phyloP scores from a whole-genome alignment of 2,888 invertebrate species.

The Hololepta plana region DNA sequence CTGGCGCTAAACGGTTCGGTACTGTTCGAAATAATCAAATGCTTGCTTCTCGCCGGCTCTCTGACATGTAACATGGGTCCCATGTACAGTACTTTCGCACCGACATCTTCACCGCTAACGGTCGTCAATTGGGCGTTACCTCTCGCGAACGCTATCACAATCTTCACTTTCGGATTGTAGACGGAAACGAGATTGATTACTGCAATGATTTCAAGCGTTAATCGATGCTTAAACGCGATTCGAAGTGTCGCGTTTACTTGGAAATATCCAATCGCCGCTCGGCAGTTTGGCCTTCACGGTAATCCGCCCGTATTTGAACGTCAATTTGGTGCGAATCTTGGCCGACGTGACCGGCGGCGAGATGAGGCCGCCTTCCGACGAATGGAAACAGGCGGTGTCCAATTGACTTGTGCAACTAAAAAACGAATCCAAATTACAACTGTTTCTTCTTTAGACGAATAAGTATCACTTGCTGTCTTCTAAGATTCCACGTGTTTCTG shows the following conservation, averaged over 20 bases:
- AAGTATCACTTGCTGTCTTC: no score
- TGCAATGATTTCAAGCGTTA: no score
- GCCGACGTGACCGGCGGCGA: slow-evolving; percentile 29
- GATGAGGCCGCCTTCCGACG: neutral
- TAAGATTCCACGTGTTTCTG: no score
- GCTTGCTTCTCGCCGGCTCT: slow-evolving; percentile 24
- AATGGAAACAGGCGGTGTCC: neutral
- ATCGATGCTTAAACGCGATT: no score
- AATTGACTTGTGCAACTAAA: slow-evolving; percentile 1
- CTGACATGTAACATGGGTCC: slow-evolving; percentile 28
- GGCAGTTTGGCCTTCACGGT: slow-evolving; percentile 33
- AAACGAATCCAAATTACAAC: no score
- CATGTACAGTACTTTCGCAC: slow-evolving; percentile 29
- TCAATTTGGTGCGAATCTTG: slow-evolving; percentile 25
- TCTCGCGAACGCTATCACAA: no score
- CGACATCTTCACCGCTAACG: no score
- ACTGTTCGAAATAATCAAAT: no score
- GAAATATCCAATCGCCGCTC: slow-evolving; percentile 34
- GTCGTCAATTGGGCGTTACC: no score
- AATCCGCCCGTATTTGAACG: slow-evolving; percentile 30
- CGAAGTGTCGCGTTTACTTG: slow-evolving; percentile 30
- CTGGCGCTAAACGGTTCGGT: slow-evolving; percentile 18
- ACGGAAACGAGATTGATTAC: no score
- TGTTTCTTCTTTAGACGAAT: no score
- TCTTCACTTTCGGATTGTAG: no score